These are phyloP conservation scores for Crypturellus undulatus DNA, from an alignment of 2,113 vertebrate species.

Conservation along the genomic window DNA sequence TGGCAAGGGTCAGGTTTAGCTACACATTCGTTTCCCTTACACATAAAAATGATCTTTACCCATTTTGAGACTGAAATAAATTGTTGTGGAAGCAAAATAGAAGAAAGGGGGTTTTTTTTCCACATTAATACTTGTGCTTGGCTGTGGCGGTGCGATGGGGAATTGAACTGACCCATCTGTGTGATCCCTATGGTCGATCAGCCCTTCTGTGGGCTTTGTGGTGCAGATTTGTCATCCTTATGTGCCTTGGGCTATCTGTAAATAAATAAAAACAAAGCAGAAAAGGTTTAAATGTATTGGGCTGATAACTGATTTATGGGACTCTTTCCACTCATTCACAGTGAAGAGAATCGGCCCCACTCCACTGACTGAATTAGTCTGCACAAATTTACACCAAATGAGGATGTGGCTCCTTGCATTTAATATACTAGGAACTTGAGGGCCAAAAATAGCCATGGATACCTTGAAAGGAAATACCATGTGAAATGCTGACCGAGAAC, in stretches of 20 bases:
- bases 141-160: not conserved
- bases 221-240: not conserved
- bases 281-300: conserved; percentile 10
- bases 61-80: not conserved
- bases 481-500: conserved; percentile 52
- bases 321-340: not conserved
- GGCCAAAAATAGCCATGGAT: conserved; percentile 65
- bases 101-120: not conserved
- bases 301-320: conserved; percentile 59
- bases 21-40: not conserved
- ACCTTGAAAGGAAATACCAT: conserved; percentile 73
- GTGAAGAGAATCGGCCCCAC: not conserved
- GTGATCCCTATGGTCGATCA: not conserved
- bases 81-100: not conserved
- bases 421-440: conserved; percentile 11
- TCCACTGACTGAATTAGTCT: conserved; percentile 25
- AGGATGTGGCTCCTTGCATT: conserved; percentile 44
- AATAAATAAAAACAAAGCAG: conserved; percentile 16
- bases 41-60: not conserved
- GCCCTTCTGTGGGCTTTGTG: not conserved
- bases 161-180: not conserved
- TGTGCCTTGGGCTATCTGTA: not conserved
- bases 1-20: not conserved
- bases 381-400: conserved; percentile 34
- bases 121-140: not conserved